Conservation (phyloP, 2,113 vertebrate genomes). For the Misgurnus mizolepis region DNA sequence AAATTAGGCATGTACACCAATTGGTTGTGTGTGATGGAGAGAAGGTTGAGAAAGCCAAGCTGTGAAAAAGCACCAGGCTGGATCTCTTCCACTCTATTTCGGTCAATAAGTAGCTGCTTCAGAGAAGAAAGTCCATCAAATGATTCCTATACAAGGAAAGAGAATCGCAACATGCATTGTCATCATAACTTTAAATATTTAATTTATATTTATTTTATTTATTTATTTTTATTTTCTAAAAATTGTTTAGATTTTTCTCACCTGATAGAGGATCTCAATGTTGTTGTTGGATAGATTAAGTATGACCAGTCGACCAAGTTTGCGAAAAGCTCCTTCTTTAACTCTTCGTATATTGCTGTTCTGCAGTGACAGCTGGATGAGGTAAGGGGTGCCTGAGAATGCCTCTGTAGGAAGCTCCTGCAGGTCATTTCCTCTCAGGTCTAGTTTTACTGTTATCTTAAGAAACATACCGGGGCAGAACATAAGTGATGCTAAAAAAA, state of each 20-base stretch:
- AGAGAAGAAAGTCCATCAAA: slow-evolving; percentile 87
- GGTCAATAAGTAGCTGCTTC: slow-evolving; percentile 81
- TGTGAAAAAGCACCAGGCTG: slow-evolving; percentile 86
- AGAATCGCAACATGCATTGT: neutral
- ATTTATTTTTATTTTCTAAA: no score
- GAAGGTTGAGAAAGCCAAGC: slow-evolving; percentile 83
- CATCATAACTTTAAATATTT: no score
- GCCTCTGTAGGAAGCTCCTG: slow-evolving; percentile 70
- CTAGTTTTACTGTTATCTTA: slow-evolving; percentile 86
- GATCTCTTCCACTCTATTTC: slow-evolving; percentile 88
- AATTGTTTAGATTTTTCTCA: neutral
- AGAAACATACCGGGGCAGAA: neutral
- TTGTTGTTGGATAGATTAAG: slow-evolving; percentile 88
- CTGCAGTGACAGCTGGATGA: slow-evolving; percentile 87
- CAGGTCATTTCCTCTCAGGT: slow-evolving; percentile 82
- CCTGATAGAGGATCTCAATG: slow-evolving; percentile 85
- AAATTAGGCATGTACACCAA: slow-evolving; percentile 91
- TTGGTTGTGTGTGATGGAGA: slow-evolving; percentile 84
- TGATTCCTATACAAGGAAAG: slow-evolving; percentile 74
- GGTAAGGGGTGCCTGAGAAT: slow-evolving; percentile 81
- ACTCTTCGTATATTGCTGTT: slow-evolving; percentile 81
- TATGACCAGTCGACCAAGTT: slow-evolving; percentile 84
- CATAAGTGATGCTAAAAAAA: neutral
- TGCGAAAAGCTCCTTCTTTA: slow-evolving; percentile 88
- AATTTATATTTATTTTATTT: no score